Percentiles rank a stretch among this genome's conserved stretches.
Evolutionary conservation across 2,113 vertebrate species (phyloP).

Genomic region (Rattus rattus): DNA sequence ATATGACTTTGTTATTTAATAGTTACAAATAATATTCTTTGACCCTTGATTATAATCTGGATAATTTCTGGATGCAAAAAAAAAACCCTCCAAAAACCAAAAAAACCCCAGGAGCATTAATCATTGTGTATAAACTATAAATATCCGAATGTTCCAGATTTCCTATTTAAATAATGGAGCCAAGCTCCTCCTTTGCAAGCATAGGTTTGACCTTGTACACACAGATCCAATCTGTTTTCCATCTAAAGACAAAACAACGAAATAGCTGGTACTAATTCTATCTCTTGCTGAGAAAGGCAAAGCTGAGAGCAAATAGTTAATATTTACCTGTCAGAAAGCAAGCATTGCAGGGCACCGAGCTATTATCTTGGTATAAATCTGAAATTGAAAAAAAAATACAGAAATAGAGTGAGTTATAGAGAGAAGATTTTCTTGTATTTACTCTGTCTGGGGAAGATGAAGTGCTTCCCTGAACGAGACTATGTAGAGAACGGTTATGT

Average conservation of each 20-base stretch:
- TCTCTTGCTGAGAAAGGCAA: slow-evolving; percentile 51
- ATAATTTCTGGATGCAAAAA: neutral
- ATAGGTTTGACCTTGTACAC: neutral
- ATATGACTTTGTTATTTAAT: neutral
- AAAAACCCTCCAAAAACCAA: too few relatives aligned
- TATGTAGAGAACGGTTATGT: neutral
- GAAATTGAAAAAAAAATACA: slow-evolving; percentile 50
- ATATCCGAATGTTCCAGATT: neutral
- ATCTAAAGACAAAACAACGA: neutral
- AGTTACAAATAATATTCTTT: slow-evolving; percentile 20
- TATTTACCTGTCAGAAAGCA: slow-evolving; percentile 67
- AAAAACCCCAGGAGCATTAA: neutral
- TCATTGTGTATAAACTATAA: neutral
- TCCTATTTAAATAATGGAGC: neutral
- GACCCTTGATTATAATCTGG: neutral
- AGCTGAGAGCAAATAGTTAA: slow-evolving; percentile 66
- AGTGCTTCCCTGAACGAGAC: neutral
- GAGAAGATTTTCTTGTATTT: slow-evolving; percentile 54
- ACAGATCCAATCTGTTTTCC: slow-evolving; percentile 14
- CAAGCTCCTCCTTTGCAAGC: neutral
- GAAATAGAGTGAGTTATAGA: slow-evolving; percentile 32
- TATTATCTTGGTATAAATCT: slow-evolving; percentile 51
- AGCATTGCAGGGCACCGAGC: slow-evolving; percentile 48
- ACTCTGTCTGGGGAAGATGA: slow-evolving; percentile 13
- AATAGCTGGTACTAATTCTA: neutral